A percentile compares a stretch with the other conserved stretches of the same genome.
Evolutionary conservation across 2,797 vertebrate species (phyloP).

Genomic region (Uromys caudimaculatus): DNA sequence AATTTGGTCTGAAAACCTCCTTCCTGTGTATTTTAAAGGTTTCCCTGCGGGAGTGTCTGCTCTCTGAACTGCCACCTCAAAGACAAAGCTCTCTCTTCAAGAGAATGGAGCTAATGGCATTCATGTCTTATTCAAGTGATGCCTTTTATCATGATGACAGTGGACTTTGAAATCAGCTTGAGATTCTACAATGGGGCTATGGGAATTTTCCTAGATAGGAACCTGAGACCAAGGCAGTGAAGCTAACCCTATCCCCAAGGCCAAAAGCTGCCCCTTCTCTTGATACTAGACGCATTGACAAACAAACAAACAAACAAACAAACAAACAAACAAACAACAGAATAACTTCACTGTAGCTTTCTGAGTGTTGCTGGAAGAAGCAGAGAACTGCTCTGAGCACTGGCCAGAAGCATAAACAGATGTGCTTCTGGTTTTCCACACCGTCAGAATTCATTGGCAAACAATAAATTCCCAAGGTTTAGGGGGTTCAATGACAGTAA

Average conservation of each 20-base stretch:
- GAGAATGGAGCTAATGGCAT: constrained; percentile 59
- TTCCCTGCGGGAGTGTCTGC: neutral
- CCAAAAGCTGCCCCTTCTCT: neutral
- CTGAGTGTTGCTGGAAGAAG: neutral
- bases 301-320: neutral
- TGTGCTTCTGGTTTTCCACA: neutral
- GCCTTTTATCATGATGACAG: constrained; percentile 53
- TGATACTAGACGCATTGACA: neutral
- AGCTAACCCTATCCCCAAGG: neutral
- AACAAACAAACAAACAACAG: neutral
- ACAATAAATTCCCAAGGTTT: neutral
- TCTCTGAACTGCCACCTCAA: constrained; percentile 17
- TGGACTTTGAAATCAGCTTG: constrained; percentile 24
- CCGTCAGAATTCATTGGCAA: neutral
- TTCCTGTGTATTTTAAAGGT: constrained; percentile 45
- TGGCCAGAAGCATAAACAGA: neutral
- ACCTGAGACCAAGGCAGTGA: neutral
- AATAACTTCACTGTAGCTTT: neutral
- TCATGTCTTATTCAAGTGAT: constrained; percentile 57
- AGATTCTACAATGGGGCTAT: neutral
- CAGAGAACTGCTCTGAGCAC: neutral
- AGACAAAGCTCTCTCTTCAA: constrained; percentile 17
- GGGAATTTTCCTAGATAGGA: constrained; percentile 29
- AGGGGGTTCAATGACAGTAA: neutral
- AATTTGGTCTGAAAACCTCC: constrained; percentile 32